These are phyloP conservation scores for Theristus sp. DNA, from an alignment of 2,888 invertebrate genomes.

Conservation along the genomic window DNA sequence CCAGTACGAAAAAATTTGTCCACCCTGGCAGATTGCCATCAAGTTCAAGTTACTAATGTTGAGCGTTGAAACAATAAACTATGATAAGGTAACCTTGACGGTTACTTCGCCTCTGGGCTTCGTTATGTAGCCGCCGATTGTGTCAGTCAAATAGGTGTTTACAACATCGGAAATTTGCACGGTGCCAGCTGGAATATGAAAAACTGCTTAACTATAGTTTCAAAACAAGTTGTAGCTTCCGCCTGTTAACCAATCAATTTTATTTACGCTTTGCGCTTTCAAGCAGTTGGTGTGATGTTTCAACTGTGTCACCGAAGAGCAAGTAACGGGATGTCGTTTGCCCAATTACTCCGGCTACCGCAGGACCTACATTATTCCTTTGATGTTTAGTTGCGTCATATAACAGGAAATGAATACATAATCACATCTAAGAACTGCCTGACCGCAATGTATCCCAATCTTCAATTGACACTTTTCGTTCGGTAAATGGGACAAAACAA, in stretches of 20 bases:
- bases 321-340: slow-evolving; percentile 1
- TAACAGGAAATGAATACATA: too few species aligned
- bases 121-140: slow-evolving; percentile 15
- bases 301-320: slow-evolving; percentile 1
- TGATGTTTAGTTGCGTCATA: too few species aligned
- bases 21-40: background rate
- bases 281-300: background rate
- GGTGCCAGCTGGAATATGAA: slow-evolving; percentile 8
- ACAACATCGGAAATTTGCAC: slow-evolving; percentile 10
- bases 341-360: slow-evolving; percentile 1
- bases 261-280: background rate
- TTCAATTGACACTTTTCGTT: slow-evolving; percentile 1
- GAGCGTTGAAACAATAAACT: too few species aligned
- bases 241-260: background rate
- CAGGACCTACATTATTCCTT: slow-evolving; percentile 1
- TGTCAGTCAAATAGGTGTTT: slow-evolving; percentile 10
- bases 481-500: background rate
- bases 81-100: too few species aligned
- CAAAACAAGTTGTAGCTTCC: too few species aligned
- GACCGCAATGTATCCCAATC: slow-evolving; percentile 1
- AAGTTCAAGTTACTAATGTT: background rate
- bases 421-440: too few species aligned
- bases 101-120: slow-evolving; percentile 19
- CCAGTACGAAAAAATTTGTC: background rate
- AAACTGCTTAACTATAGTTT: too few species aligned